These are phyloP conservation scores for Melitaea athalia DNA, from an alignment of 2,888 invertebrate species.

Conservation along the genomic window DNA sequence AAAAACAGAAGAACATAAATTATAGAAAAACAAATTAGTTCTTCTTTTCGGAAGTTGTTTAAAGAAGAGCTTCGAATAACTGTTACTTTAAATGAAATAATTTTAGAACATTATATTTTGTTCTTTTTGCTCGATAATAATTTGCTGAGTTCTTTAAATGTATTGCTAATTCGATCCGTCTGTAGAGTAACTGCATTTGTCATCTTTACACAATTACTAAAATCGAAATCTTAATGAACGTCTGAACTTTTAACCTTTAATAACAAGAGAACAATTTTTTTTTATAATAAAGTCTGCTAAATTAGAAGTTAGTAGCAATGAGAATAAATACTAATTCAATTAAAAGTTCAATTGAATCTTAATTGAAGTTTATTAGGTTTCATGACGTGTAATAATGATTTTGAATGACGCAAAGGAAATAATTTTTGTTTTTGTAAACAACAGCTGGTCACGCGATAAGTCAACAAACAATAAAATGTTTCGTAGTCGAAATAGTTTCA, in stretches of 20 bases:
- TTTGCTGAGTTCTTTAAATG: slow-evolving; percentile 45
- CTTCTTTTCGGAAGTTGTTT: too few relatives aligned
- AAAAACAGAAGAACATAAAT: too few relatives aligned
- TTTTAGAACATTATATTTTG: slow-evolving; percentile 27
- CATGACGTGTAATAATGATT: background rate
- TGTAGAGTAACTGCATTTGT: slow-evolving; percentile 53
- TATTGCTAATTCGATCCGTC: slow-evolving; percentile 49
- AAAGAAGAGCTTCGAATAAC: too few relatives aligned
- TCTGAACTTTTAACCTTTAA: slow-evolving; percentile 51
- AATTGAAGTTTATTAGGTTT: slow-evolving; percentile 3
- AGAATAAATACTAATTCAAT: slow-evolving; percentile 8
- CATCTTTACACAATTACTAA: slow-evolving; percentile 50
- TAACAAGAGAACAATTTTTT: slow-evolving; percentile 19
- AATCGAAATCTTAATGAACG: slow-evolving; percentile 68
- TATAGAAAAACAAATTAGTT: too few relatives aligned
- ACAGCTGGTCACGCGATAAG: background rate
- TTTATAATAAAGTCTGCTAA: slow-evolving; percentile 24
- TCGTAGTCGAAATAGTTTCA: too few relatives aligned
- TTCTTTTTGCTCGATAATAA: slow-evolving; percentile 35
- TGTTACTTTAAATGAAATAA: background rate
- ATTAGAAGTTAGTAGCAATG: slow-evolving; percentile 8
- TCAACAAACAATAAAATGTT: too few relatives aligned
- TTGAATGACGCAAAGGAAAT: background rate
- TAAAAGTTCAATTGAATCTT: background rate
- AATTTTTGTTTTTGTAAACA: background rate